phyloP scores from a whole-genome alignment of 2,797 vertebrate genomes.

The Characodon lateralis region DNA sequence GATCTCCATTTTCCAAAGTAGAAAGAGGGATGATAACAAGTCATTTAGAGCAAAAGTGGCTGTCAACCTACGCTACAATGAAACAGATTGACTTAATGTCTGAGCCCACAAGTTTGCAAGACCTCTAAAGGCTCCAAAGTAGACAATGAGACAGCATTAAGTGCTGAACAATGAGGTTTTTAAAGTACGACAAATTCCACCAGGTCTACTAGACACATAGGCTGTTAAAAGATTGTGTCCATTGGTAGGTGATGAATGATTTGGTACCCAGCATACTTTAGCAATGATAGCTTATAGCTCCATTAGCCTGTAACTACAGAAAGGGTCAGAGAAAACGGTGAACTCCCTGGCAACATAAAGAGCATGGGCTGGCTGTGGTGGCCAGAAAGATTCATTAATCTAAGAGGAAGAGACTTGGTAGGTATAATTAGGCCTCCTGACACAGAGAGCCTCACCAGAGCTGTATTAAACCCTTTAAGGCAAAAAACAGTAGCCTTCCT shows the following conservation, averaged over 20 bases:
- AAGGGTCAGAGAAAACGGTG: conserved; percentile 72
- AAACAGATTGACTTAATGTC: conserved; percentile 35
- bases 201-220: conserved; percentile 64
- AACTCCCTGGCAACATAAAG: conserved; percentile 71
- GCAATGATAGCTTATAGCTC: conserved; percentile 77
- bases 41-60: conserved; percentile 55
- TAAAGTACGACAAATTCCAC: conserved; percentile 65
- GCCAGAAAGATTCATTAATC: conserved; percentile 76
- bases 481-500: conserved; percentile 32
- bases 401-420: conserved; percentile 74
- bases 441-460: conserved; percentile 61
- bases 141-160: conserved; percentile 64
- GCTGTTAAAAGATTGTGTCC: conserved; percentile 72
- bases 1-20: conserved; percentile 70
- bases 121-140: conserved; percentile 57
- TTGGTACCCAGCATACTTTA: conserved; percentile 59
- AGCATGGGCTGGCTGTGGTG: conserved; percentile 55
- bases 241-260: conserved; percentile 75
- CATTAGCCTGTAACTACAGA: conserved; percentile 77
- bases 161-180: conserved; percentile 62
- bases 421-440: conserved; percentile 78
- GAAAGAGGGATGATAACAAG: conserved; percentile 64
- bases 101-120: conserved; percentile 32
- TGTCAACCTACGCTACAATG: conserved; percentile 27
- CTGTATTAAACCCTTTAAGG: conserved; percentile 59